A percentile compares a stretch with the other conserved stretches of the same genome.
phyloP scores from a whole-genome alignment of 2,113 vertebrate genomes.

The Irena cyanogastra region DNA sequence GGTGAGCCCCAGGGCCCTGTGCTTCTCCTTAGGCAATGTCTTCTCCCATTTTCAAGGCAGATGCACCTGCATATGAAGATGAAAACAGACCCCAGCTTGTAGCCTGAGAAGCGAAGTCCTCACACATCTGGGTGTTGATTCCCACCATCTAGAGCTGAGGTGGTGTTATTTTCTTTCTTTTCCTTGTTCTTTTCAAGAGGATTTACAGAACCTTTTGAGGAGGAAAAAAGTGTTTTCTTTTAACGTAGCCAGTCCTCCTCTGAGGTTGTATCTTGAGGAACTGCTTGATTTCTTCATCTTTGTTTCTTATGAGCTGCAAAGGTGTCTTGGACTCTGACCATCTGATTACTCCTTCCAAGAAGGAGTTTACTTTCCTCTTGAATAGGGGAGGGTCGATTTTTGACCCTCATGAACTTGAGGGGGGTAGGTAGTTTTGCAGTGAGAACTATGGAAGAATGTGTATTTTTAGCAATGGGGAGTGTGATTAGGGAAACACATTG shows the following conservation, averaged over 20 bases:
- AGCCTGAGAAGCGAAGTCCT: neutral
- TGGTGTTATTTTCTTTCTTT: neutral
- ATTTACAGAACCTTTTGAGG: neutral
- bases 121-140: neutral
- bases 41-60: neutral
- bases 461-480: neutral
- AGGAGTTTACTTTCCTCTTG: neutral
- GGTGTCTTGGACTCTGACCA: neutral
- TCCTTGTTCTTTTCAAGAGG: neutral
- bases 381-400: neutral
- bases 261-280: neutral
- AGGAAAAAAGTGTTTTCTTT: neutral
- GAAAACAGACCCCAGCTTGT: neutral
- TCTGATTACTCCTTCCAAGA: neutral
- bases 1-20: neutral
- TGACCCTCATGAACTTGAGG: rapidly evolving
- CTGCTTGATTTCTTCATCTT: neutral
- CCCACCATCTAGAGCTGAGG: neutral
- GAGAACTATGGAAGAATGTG: neutral
- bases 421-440: neutral
- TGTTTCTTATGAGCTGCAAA: neutral
- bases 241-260: neutral
- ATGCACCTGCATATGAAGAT: neutral
- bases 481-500: neutral
- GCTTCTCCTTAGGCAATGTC: neutral